These are phyloP conservation scores for Eupristina koningsbergeri DNA, from an alignment of 1,140 invertebrate species.

Conservation along the genomic window DNA sequence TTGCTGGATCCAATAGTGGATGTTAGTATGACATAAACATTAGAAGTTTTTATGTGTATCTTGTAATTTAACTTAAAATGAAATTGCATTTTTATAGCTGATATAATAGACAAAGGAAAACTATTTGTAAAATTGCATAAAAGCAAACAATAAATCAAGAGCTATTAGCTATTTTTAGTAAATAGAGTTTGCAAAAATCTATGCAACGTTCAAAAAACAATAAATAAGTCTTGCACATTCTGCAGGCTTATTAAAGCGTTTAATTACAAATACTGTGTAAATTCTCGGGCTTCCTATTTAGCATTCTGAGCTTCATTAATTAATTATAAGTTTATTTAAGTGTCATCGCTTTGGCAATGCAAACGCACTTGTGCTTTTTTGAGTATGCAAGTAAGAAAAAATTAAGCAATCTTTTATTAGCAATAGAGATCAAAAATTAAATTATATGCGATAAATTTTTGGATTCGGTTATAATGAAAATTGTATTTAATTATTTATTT, in stretches of 20 bases:
- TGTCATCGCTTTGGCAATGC: neutral
- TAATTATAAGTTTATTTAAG: conserved; percentile 35
- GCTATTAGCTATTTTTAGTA: neutral
- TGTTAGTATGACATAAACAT: no score
- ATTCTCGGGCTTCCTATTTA: neutral
- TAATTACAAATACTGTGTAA: neutral
- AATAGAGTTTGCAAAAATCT: neutral
- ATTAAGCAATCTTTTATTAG: neutral
- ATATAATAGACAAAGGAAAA: no score
- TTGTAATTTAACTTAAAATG: no score
- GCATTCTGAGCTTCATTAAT: conserved; percentile 19
- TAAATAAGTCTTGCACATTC: neutral
- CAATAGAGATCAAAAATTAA: neutral
- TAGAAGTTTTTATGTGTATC: no score
- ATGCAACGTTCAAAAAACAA: neutral
- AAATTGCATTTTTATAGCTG: no score
- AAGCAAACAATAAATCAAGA: no score
- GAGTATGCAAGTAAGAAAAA: neutral
- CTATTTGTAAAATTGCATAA: no score
- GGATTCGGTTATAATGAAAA: neutral
- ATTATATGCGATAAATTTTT: neutral
- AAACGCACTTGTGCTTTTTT: conserved; percentile 34
- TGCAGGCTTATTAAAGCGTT: neutral
- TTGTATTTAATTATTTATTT: neutral
- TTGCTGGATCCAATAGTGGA: no score